Evolutionary conservation across 1,140 invertebrate genomes (phyloP).

Genomic region (Pseudobourletiella spinata): DNA sequence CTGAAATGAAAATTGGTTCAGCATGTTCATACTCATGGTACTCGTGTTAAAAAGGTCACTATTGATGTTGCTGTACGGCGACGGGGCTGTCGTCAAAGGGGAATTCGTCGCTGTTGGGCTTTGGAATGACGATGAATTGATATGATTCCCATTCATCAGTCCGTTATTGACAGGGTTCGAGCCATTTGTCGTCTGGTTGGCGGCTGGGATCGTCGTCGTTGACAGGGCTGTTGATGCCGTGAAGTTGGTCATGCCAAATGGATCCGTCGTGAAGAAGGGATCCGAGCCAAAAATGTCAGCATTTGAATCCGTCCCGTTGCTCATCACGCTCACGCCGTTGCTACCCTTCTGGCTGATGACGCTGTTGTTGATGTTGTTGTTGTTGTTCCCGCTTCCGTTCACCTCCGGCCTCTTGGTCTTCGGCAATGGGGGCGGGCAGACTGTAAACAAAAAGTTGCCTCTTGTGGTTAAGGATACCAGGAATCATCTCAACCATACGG

Average conservation of each 20-base stretch:
- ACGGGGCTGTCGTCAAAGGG: background rate
- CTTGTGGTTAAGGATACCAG: too few relatives aligned
- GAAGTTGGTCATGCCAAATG: constrained; percentile 75
- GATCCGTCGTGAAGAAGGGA: constrained; percentile 49
- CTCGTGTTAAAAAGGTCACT: constrained; percentile 5
- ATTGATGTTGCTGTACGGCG: background rate
- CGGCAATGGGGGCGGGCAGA: constrained; percentile 66
- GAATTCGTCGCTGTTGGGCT: constrained; percentile 1
- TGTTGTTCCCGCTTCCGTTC: background rate
- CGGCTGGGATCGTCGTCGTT: constrained; percentile 37
- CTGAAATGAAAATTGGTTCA: constrained; percentile 11
- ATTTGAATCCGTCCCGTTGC: constrained; percentile 37
- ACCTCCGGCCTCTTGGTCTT: constrained; percentile 45
- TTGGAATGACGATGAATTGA: constrained; percentile 11
- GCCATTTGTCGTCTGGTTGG: constrained; percentile 3
- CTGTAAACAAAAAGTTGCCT: constrained; percentile 17
- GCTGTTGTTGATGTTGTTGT: constrained; percentile 3
- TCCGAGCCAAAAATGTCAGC: constrained; percentile 49
- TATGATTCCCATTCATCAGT: constrained; percentile 4
- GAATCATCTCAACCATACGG: too few relatives aligned
- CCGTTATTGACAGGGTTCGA: constrained; percentile 13
- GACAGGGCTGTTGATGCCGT: constrained; percentile 35
- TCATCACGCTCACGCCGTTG: constrained; percentile 30
- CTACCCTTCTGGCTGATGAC: background rate
- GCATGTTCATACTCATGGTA: constrained; percentile 6